These are phyloP conservation scores for Dimorphilus gyrociliatus DNA, from an alignment of 2,888 invertebrate species.

Conservation along the genomic window DNA sequence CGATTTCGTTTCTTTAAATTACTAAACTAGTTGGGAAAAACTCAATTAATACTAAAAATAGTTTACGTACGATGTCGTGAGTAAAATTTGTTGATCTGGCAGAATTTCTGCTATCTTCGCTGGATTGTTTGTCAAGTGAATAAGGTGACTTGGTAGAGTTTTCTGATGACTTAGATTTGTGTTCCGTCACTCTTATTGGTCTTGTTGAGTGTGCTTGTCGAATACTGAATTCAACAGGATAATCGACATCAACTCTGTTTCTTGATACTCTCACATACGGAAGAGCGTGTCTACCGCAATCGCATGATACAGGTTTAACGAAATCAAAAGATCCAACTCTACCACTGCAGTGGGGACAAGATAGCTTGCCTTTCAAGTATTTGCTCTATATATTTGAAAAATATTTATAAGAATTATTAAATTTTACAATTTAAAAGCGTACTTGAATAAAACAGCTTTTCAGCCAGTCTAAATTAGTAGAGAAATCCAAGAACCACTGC, in stretches of 20 bases:
- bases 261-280: neutral
- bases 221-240: too few relatives aligned
- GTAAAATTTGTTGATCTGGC: too few relatives aligned
- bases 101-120: too few relatives aligned
- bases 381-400: too few relatives aligned
- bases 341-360: conserved; percentile 1
- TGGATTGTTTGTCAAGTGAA: too few relatives aligned
- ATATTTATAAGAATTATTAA: too few relatives aligned
- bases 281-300: neutral
- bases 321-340: conserved; percentile 1
- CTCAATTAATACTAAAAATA: neutral
- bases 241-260: neutral
- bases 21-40: neutral
- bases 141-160: too few relatives aligned
- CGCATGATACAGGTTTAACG: neutral
- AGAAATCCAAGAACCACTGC: too few relatives aligned
- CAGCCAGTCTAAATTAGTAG: too few relatives aligned
- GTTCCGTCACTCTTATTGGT: neutral
- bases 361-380: conserved; percentile 1
- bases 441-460: too few relatives aligned
- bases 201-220: too few relatives aligned
- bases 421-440: too few relatives aligned
- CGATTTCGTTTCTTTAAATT: neutral
- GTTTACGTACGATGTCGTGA: neutral
- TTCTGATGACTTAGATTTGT: neutral